Percentiles rank a stretch among this genome's conserved stretches.
phyloP scores from a whole-genome alignment of 2,797 vertebrate species.

The Trematocara caparti region DNA sequence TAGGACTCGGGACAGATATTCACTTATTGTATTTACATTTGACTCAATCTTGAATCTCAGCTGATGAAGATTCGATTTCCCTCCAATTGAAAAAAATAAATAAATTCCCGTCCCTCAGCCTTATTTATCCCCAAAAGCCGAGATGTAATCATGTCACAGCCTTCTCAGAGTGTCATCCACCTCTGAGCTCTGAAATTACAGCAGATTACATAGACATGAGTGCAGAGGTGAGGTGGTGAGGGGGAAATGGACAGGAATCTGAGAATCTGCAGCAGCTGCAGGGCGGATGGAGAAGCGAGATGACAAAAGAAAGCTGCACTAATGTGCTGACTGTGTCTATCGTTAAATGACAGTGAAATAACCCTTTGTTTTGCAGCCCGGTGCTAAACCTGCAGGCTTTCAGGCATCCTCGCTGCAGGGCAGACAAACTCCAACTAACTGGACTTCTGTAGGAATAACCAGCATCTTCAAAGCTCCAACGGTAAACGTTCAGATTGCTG shows the following conservation, averaged over 20 bases:
- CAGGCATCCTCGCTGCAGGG: neutral
- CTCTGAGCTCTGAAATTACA: neutral
- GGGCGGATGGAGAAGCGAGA: slow-evolving; percentile 51
- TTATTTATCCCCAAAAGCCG: rapidly evolving
- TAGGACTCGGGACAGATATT: neutral
- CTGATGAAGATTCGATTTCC: neutral
- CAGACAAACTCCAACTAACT: slow-evolving; percentile 1
- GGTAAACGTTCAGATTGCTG: neutral
- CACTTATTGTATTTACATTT: neutral
- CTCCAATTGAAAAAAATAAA: rapidly evolving
- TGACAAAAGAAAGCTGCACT: slow-evolving; percentile 17
- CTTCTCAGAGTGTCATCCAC: neutral
- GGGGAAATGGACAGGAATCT: slow-evolving; percentile 6
- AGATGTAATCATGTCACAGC: rapidly evolving
- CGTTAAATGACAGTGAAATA: neutral
- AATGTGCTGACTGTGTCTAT: neutral
- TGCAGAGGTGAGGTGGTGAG: neutral
- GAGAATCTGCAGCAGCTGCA: slow-evolving; percentile 23
- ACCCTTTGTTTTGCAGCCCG: slow-evolving; percentile 28
- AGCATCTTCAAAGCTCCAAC: slow-evolving; percentile 22
- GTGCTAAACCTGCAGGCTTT: neutral
- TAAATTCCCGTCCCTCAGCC: neutral
- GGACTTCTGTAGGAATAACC: neutral
- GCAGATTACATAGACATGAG: neutral
- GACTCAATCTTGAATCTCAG: neutral